phyloP scores from a whole-genome alignment of 2,797 vertebrate species.

The Rousettus madagascariensis region DNA sequence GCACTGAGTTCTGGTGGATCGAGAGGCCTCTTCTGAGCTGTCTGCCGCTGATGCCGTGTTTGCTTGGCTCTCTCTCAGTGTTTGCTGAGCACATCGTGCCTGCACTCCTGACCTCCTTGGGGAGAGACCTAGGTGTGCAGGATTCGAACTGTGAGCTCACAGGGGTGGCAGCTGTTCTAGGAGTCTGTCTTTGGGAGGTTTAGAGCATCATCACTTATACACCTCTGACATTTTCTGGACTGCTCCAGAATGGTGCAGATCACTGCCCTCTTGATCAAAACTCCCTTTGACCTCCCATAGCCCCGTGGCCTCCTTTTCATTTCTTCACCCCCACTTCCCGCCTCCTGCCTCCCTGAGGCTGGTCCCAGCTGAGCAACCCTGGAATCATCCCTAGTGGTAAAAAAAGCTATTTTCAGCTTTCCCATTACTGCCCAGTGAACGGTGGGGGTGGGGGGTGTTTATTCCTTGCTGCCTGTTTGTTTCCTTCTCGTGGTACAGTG shows the following conservation, averaged over 20 bases:
- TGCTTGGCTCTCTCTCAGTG: constrained; percentile 53
- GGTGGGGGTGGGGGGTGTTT: background rate
- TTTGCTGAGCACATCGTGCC: constrained; percentile 61
- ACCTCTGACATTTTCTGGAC: background rate
- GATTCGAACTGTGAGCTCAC: background rate
- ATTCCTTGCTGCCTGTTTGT: constrained; percentile 36
- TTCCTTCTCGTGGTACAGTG: background rate
- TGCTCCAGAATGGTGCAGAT: background rate
- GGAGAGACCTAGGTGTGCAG: constrained; percentile 20
- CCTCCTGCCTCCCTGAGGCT: background rate
- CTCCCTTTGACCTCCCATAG: background rate
- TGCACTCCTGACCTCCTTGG: constrained; percentile 3
- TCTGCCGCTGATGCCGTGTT: constrained; percentile 54
- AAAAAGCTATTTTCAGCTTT: constrained; percentile 71
- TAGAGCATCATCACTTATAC: fast-evolving
- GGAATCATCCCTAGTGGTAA: constrained; percentile 62
- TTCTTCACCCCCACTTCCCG: background rate
- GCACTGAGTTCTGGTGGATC: constrained; percentile 51
- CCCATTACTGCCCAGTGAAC: background rate
- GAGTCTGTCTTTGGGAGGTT: background rate
- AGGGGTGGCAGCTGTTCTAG: background rate
- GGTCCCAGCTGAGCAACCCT: constrained; percentile 49
- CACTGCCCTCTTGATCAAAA: background rate
- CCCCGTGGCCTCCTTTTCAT: background rate
- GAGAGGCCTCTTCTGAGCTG: constrained; percentile 56